These are phyloP conservation scores for Drosophila equinoxialis DNA, from an alignment of 1,140 invertebrate species.

Conservation along the genomic window DNA sequence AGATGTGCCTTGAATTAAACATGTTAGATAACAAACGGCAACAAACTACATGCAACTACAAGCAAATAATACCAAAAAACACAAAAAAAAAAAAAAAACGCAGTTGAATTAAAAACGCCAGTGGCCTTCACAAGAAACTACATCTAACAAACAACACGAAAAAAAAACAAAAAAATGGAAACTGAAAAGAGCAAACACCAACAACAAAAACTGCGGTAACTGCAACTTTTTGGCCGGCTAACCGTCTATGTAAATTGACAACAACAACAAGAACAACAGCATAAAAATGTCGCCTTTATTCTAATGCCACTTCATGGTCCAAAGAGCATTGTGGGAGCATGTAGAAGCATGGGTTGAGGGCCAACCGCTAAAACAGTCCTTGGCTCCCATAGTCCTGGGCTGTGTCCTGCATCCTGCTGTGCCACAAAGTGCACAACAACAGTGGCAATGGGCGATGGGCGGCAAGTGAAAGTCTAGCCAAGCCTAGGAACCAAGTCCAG, in stretches of 20 bases:
- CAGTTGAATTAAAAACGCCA: slow-evolving; percentile 56
- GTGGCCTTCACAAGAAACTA: slow-evolving; percentile 45
- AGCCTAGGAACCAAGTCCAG: slow-evolving; percentile 29
- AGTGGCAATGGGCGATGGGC: background rate
- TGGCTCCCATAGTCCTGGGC: slow-evolving; percentile 13
- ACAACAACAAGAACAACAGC: slow-evolving; percentile 40
- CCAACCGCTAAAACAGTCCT: slow-evolving; percentile 58
- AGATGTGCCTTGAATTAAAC: slow-evolving; percentile 76
- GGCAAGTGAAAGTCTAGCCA: slow-evolving; percentile 59
- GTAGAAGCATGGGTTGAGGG: slow-evolving; percentile 5
- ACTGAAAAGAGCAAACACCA: slow-evolving; percentile 14
- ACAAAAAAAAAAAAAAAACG: slow-evolving; percentile 26
- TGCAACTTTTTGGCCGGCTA: slow-evolving; percentile 69
- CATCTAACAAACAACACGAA: slow-evolving; percentile 14
- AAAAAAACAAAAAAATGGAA: background rate
- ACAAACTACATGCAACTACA: slow-evolving; percentile 26
- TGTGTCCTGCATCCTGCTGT: slow-evolving; percentile 41
- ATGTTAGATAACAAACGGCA: slow-evolving; percentile 74
- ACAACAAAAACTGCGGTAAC: slow-evolving; percentile 40
- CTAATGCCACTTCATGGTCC: slow-evolving; percentile 69
- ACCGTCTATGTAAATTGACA: slow-evolving; percentile 58
- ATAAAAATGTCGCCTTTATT: slow-evolving; percentile 71
- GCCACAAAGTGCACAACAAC: slow-evolving; percentile 38
- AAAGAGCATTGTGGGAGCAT: slow-evolving; percentile 32
- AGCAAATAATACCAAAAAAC: slow-evolving; percentile 27